Percentiles rank a stretch among this genome's conserved stretches.
These are phyloP conservation scores for Diadema setosum DNA, from an alignment of 35 echinoderm and acorn worm species.

Conservation along the genomic window DNA sequence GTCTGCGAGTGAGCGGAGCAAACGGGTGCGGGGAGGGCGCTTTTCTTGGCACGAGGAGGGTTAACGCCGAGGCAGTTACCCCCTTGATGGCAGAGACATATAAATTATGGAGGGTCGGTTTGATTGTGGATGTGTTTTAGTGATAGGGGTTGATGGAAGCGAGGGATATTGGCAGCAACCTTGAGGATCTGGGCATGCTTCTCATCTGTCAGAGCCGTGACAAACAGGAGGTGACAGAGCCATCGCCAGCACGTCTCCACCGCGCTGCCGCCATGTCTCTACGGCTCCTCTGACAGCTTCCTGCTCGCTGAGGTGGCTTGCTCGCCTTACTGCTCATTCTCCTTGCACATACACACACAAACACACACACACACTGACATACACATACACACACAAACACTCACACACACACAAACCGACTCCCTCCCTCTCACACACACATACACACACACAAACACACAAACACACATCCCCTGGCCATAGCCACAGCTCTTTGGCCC, in stretches of 20 bases:
- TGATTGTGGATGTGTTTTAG: conserved; percentile 20
- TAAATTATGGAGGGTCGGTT: conserved; percentile 3
- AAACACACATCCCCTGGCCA: too few relatives aligned
- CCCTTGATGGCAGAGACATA: background rate
- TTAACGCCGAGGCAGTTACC: too few relatives aligned
- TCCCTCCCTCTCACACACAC: too few relatives aligned
- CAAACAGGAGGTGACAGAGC: conserved; percentile 24
- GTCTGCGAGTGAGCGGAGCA: too few relatives aligned
- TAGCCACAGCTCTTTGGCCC: too few relatives aligned
- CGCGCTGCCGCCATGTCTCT: conserved; percentile 11
- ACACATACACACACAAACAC: too few relatives aligned
- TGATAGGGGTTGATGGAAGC: conserved; percentile 14
- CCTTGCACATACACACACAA: too few relatives aligned
- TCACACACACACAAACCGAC: too few relatives aligned
- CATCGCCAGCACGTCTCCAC: conserved; percentile 18
- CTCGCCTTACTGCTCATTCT: too few relatives aligned
- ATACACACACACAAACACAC: too few relatives aligned
- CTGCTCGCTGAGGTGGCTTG: background rate
- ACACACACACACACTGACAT: too few relatives aligned
- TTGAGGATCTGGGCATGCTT: conserved; percentile 27
- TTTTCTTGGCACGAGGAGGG: background rate
- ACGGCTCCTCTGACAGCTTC: conserved; percentile 16
- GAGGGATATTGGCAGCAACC: conserved; percentile 23
- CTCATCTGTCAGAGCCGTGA: conserved; percentile 20
- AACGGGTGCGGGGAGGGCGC: background rate